Conservation (phyloP, 92 coral and sea anemone genomes). For the Ricordea florida region DNA sequence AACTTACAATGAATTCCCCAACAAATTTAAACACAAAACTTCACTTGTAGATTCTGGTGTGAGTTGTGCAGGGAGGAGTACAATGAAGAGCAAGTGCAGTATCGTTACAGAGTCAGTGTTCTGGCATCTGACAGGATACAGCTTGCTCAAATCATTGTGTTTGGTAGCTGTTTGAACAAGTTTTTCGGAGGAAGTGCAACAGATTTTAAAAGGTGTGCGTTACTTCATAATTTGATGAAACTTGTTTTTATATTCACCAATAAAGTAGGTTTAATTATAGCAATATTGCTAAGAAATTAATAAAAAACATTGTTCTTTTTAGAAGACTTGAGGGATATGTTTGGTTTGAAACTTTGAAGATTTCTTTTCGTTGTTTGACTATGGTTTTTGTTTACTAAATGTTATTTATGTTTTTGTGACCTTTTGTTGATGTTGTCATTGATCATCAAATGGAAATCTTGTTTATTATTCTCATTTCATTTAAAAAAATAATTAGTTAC, state of each 20-base stretch:
- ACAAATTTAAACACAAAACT: too few relatives aligned
- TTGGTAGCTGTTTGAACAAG: slow-evolving; percentile 82
- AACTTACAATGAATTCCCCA: too few relatives aligned
- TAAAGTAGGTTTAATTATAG: neutral
- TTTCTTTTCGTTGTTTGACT: too few relatives aligned
- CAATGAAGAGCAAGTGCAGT: slow-evolving; percentile 55
- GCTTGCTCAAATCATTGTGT: slow-evolving; percentile 74
- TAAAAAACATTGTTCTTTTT: too few relatives aligned
- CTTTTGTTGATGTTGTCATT: too few relatives aligned
- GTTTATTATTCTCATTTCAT: too few relatives aligned
- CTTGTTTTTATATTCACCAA: neutral
- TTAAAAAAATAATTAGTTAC: too few relatives aligned
- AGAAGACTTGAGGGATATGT: too few relatives aligned
- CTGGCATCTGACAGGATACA: slow-evolving; percentile 78
- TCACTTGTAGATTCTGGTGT: slow-evolving; percentile 63
- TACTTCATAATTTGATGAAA: neutral
- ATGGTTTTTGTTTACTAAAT: too few relatives aligned
- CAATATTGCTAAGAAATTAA: neutral
- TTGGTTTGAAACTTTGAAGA: too few relatives aligned
- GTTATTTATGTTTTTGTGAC: too few relatives aligned
- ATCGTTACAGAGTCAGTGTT: slow-evolving; percentile 76
- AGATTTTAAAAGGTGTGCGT: slow-evolving; percentile 76
- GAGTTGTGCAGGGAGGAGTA: slow-evolving; percentile 60
- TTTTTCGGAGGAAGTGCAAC: slow-evolving; percentile 94
- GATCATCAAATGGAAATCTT: too few relatives aligned